Base-by-base conservation (phyloP, 1,140 invertebrate genomes). In the Drosophila biarmipes region DNA sequence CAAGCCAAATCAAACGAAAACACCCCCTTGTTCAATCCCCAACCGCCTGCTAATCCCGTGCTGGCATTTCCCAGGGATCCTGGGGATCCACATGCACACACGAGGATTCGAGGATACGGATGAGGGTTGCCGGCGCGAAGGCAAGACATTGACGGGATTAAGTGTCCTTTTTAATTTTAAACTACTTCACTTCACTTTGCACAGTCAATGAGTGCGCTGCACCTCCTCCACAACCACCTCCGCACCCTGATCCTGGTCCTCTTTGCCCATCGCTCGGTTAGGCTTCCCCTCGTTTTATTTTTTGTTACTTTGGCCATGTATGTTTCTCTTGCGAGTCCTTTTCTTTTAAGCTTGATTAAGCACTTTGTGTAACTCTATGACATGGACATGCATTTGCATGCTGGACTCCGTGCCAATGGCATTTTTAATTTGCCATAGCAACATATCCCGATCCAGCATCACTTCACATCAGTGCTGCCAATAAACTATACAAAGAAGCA, bases 91-190 rank as follows among this genome's bases (percentile, higher is more conserved):
- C 38, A 56, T 62, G 52, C 59, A 37, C 34, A 34, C 21, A 35
- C 46, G 21, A 35, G 38, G 64, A 49, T 66, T 31, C 24, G 7
- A 7, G 56, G 34, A 34, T 49, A 10, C 14, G 42, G 42, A 45
- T 15, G n/a, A 12, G 45, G 57, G 62, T n/a, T 37, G 75, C 29
- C 43, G 42, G 73, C 80, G 72, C 66, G 73, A 51, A 63, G 68
- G 71, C 72, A 81, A 61, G 57, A 76, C 81, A 71, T 78, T 78
- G 73, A 81, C 82, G 69, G 84, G 84, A 89, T 89, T 82, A 73
- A 84, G 79, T 89, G 84, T 89, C 84, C 84, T 84, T 87, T 89
- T 89, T 87, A 87, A 87, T 87, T 87, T 89, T 80, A 77, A 87
- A 87, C 76, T 82, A 87, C 84, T 87, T 82, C 84, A 80, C 79